Conservation (phyloP, 1,140 invertebrate species). For the Camponotus pennsylvanicus region DNA sequence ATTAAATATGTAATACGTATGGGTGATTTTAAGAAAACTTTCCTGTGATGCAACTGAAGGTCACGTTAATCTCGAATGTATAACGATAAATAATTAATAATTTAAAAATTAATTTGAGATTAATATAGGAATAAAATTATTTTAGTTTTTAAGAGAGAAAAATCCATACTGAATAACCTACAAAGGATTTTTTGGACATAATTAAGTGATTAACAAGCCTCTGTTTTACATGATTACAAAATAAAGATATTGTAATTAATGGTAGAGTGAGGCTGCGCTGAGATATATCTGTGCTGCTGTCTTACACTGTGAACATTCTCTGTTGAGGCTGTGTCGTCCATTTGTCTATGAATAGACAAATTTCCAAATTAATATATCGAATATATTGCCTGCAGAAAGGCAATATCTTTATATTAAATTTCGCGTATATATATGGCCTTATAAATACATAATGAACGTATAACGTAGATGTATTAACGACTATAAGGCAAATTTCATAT, state of each 20-base stretch:
- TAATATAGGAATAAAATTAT: slow-evolving; percentile 28
- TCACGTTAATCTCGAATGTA: slow-evolving; percentile 1
- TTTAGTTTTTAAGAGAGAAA: slow-evolving; percentile 51
- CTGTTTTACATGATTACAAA: slow-evolving; percentile 64
- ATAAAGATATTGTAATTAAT: slow-evolving; percentile 68
- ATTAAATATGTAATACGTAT: slow-evolving; percentile 43
- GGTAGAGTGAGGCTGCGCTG: slow-evolving; percentile 79
- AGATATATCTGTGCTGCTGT: slow-evolving; percentile 80
- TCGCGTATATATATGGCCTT: slow-evolving; percentile 79
- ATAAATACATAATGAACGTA: slow-evolving; percentile 74
- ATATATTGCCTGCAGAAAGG: slow-evolving; percentile 66
- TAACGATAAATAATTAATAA: slow-evolving; percentile 38
- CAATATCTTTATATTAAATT: slow-evolving; percentile 77
- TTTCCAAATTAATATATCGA: slow-evolving; percentile 79
- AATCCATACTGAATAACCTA: slow-evolving; percentile 59
- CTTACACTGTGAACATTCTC: slow-evolving; percentile 84
- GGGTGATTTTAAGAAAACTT: slow-evolving; percentile 43
- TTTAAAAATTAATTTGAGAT: slow-evolving; percentile 38
- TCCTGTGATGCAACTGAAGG: slow-evolving; percentile 39
- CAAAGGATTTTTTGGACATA: slow-evolving; percentile 73
- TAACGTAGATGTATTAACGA: slow-evolving; percentile 73
- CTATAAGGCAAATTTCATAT: slow-evolving; percentile 74
- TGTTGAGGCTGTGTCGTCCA: slow-evolving; percentile 82
- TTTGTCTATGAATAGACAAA: slow-evolving; percentile 77
- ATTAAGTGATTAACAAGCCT: slow-evolving; percentile 45